Percentiles rank a stretch among this genome's conserved stretches.
Conservation (phyloP, 1,140 invertebrate species). For the Drosophila mayri region DNA sequence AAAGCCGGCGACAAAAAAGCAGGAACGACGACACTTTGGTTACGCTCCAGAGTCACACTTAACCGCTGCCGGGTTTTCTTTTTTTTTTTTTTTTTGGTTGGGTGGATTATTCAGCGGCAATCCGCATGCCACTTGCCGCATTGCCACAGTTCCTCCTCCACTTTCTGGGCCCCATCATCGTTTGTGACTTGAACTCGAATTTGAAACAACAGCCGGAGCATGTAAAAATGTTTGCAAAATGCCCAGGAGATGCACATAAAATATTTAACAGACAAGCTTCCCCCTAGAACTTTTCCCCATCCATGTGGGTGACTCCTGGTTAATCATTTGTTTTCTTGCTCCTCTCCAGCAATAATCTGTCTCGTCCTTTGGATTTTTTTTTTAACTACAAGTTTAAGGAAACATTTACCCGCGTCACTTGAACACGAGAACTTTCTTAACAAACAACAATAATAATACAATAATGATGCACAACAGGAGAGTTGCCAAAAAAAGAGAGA, state of each 20-base stretch:
- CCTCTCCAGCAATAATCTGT: constrained; percentile 64
- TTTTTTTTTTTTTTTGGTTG: constrained; percentile 29
- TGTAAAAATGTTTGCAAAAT: constrained; percentile 83
- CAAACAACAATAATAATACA: constrained; percentile 56
- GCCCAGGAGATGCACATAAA: constrained; percentile 83
- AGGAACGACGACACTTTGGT: constrained; percentile 70
- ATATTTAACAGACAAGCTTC: constrained; percentile 77
- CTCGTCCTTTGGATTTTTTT: constrained; percentile 20
- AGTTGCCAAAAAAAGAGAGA: constrained; percentile 33
- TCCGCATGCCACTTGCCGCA: constrained; percentile 59
- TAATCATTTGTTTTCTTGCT: constrained; percentile 69
- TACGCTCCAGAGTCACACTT: constrained; percentile 75
- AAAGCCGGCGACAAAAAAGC: constrained; percentile 57
- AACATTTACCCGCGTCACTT: constrained; percentile 23
- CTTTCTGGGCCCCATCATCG: constrained; percentile 55
- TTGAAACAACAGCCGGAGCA: constrained; percentile 60
- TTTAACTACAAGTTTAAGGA: constrained; percentile 43
- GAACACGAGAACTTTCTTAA: constrained; percentile 47
- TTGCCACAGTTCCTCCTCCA: constrained; percentile 18
- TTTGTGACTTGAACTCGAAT: constrained; percentile 56
- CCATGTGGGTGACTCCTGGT: constrained; percentile 57
- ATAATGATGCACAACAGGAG: constrained; percentile 43
- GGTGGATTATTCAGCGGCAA: constrained; percentile 75
- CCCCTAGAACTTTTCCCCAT: constrained; percentile 46
- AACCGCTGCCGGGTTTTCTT: constrained; percentile 26